Percentiles rank a stretch among this genome's conserved stretches.
Conservation (phyloP, 2,888 invertebrate genomes). For the Macrostomum cliftonense region DNA sequence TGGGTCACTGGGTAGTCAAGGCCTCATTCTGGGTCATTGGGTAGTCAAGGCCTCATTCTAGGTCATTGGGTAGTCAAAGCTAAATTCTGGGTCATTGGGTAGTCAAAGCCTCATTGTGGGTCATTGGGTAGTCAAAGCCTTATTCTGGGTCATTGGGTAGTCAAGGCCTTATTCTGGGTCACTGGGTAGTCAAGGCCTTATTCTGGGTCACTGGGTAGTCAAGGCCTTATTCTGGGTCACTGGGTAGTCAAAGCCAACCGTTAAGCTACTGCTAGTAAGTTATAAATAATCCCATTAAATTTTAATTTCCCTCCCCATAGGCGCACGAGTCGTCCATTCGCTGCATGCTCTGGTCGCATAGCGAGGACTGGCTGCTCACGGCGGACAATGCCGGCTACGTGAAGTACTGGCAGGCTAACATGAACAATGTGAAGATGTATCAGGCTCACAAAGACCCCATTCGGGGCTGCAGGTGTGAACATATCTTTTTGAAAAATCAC, state of each 20-base stretch:
- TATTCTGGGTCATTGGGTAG: not conserved
- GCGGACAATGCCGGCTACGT: constrained; percentile 95
- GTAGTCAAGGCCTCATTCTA: not conserved
- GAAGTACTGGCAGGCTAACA: constrained; percentile 99
- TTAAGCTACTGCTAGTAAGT: too few relatives aligned
- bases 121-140: not conserved
- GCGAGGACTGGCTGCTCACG: constrained; percentile 98
- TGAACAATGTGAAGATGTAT: constrained; percentile 99
- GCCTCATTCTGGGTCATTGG: too few relatives aligned
- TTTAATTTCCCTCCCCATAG: constrained; percentile 39
- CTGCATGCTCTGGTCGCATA: constrained; percentile 98
- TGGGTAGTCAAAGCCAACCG: too few relatives aligned
- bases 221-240: too few relatives aligned
- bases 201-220: too few relatives aligned
- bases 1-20: too few relatives aligned
- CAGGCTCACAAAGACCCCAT: constrained; percentile 99
- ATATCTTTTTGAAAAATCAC: constrained; percentile 10
- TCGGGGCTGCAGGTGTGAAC: constrained; percentile 71
- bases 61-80: not conserved
- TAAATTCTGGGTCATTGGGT: too few relatives aligned
- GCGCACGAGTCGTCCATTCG: constrained; percentile 98
- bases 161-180: too few relatives aligned
- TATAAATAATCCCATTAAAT: too few relatives aligned
- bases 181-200: too few relatives aligned
- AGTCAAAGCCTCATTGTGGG: too few relatives aligned